phyloP scores from a whole-genome alignment of 2,797 vertebrate genomes.

The Falco rusticolus region DNA sequence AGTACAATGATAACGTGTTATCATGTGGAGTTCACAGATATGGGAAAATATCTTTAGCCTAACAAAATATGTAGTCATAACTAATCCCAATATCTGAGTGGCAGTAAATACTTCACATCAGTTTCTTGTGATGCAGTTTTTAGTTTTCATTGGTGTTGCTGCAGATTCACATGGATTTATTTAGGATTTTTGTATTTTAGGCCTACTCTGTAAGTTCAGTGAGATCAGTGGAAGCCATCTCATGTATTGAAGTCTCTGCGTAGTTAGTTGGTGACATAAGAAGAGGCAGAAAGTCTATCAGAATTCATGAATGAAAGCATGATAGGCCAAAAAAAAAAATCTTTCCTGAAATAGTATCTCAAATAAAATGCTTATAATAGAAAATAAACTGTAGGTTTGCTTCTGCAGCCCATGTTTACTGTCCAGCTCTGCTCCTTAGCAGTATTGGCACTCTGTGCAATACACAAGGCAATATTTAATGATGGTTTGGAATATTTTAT shows the following conservation, averaged over 20 bases:
- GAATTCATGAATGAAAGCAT: neutral
- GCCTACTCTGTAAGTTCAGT: neutral
- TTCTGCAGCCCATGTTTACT: neutral
- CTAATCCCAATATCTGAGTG: neutral
- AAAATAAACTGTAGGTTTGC: neutral
- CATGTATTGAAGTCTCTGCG: neutral
- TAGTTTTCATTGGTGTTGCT: neutral
- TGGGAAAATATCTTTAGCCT: neutral
- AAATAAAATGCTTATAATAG: neutral
- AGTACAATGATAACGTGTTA: neutral
- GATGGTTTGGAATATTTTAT: neutral
- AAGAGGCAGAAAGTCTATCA: neutral
- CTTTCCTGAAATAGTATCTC: neutral
- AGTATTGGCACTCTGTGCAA: neutral
- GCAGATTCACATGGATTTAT: neutral
- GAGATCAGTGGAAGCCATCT: neutral
- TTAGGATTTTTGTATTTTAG: neutral
- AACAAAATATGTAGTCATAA: neutral
- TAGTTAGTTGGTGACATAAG: neutral
- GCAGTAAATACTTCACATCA: neutral
- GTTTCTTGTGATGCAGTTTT: neutral
- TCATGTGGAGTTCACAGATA: neutral
- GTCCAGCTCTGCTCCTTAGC: neutral
- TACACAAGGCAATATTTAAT: neutral
- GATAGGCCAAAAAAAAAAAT: neutral